A percentile compares a stretch with the other conserved stretches of the same genome.
Conservation (phyloP, 2,888 invertebrate species). For the Eretmocerus hayati region DNA sequence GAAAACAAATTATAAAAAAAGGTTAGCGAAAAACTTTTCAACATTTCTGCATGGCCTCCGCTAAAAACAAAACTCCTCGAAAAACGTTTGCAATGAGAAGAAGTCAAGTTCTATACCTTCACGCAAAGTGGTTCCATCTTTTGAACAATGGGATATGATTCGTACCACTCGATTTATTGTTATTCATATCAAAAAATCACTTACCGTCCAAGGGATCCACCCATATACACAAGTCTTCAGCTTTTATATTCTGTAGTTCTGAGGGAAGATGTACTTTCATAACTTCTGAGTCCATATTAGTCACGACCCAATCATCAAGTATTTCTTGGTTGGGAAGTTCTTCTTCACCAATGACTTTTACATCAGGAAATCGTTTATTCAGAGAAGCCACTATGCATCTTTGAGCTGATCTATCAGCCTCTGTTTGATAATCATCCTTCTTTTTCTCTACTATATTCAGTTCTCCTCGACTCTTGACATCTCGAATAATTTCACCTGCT, state of each 20-base stretch:
- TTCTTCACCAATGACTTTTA: conserved; percentile 89
- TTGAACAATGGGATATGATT: too few relatives aligned
- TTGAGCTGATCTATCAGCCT: conserved; percentile 94
- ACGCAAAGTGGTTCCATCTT: too few relatives aligned
- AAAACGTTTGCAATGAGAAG: too few relatives aligned
- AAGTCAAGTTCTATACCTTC: too few relatives aligned
- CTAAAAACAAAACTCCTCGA: too few relatives aligned
- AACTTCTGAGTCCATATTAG: conserved; percentile 64
- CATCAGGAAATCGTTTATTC: conserved; percentile 71
- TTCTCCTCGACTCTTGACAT: conserved; percentile 83
- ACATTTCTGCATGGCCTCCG: too few relatives aligned
- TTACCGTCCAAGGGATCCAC: conserved; percentile 95
- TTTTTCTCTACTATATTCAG: conserved; percentile 91
- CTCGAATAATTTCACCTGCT: conserved; percentile 85
- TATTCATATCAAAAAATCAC: too few relatives aligned
- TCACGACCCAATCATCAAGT: conserved; percentile 70
- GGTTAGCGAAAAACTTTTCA: too few relatives aligned
- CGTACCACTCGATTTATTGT: too few relatives aligned
- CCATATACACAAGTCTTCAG: conserved; percentile 90
- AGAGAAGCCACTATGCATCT: conserved; percentile 86
- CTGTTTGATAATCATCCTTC: conserved; percentile 92
- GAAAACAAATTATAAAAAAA: too few relatives aligned
- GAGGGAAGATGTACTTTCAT: conserved; percentile 61
- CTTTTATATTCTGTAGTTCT: conserved; percentile 56
- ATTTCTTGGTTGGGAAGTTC: conserved; percentile 61